phyloP scores from a whole-genome alignment of 2,113 vertebrate genomes.

The Notechis scutatus region DNA sequence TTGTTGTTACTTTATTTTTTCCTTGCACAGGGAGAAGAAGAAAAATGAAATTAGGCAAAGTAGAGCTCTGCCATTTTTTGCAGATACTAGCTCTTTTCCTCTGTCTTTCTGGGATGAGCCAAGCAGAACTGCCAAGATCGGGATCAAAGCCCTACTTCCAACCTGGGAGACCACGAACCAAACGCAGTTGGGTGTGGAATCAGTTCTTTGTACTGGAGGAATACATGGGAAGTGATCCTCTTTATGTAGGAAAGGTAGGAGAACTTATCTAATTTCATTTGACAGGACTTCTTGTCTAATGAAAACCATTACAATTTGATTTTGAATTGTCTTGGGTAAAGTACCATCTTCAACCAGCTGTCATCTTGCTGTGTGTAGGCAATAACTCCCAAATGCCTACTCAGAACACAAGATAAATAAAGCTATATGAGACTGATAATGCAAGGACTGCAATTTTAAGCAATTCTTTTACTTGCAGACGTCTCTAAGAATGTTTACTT shows the following conservation, averaged over 20 bases:
- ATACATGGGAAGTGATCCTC: slow-evolving; percentile 91
- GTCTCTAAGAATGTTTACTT: not conserved
- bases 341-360: not conserved
- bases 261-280: slow-evolving; percentile 29
- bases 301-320: not conserved
- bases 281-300: not conserved
- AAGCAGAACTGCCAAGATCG: slow-evolving; percentile 76
- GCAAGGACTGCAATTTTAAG: not conserved
- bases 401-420: not conserved
- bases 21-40: slow-evolving; percentile 55
- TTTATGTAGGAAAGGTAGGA: slow-evolving; percentile 97
- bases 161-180: slow-evolving; percentile 79
- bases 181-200: slow-evolving; percentile 99
- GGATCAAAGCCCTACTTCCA: slow-evolving; percentile 74
- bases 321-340: not conserved
- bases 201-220: slow-evolving; percentile 98
- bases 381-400: not conserved
- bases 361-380: not conserved
- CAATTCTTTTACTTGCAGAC: not conserved
- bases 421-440: not conserved
- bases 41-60: slow-evolving; percentile 77
- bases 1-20: not conserved
- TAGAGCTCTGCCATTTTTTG: slow-evolving; percentile 76
- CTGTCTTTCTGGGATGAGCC: slow-evolving; percentile 78
- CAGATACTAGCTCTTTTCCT: slow-evolving; percentile 80